phyloP scores from a whole-genome alignment of 2,113 vertebrate genomes.

The Alaudala cheleensis region DNA sequence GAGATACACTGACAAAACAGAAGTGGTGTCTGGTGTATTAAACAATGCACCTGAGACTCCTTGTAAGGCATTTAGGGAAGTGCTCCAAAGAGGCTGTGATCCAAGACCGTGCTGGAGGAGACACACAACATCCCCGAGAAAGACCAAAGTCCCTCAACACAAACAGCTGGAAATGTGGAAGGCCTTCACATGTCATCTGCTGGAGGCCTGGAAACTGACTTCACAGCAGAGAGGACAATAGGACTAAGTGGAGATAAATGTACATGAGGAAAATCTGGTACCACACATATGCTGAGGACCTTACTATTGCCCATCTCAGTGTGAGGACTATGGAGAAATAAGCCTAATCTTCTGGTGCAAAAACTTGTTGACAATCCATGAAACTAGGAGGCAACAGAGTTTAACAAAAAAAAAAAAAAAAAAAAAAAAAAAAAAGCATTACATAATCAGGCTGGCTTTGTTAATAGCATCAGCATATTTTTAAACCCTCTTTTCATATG shows the following conservation, averaged over 20 bases:
- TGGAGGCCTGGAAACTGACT: background rate
- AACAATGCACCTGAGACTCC: background rate
- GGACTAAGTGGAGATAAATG: background rate
- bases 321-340: rapidly evolving
- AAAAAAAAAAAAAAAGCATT: background rate
- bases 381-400: background rate
- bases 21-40: background rate
- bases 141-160: background rate
- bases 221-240: background rate
- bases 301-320: background rate
- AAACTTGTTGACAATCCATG: background rate
- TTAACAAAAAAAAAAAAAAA: background rate
- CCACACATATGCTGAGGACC: background rate
- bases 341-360: background rate
- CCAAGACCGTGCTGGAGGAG: background rate
- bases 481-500: background rate
- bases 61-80: background rate
- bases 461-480: background rate
- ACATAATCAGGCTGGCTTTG: background rate
- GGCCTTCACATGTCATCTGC: background rate
- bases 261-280: rapidly evolving
- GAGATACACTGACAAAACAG: background rate
- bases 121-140: background rate
- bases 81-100: background rate
- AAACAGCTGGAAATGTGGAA: background rate